Evolutionary conservation across 2,888 invertebrate genomes (phyloP).

Genomic region (Itoplectis maculator): DNA sequence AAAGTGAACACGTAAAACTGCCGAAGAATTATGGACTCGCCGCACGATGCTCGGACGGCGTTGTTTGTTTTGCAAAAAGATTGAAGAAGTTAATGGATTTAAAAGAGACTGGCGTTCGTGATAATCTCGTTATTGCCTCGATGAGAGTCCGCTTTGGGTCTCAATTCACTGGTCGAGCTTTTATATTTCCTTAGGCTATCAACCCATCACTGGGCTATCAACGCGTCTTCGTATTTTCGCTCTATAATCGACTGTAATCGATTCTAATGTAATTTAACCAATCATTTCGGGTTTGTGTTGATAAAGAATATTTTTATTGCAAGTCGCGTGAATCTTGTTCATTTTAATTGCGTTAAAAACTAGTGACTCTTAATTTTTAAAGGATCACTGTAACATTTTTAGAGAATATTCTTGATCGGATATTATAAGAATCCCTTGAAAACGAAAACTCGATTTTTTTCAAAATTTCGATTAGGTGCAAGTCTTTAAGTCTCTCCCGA

Average conservation of each 20-base stretch:
- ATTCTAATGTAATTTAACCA: not conserved
- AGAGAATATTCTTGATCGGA: too few species aligned
- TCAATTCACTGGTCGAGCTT: not conserved
- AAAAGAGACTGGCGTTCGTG: conserved; percentile 8
- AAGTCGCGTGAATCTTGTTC: too few species aligned
- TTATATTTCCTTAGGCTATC: not conserved
- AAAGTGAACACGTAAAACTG: conserved; percentile 27
- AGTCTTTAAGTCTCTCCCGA: too few species aligned
- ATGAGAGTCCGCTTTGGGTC: not conserved
- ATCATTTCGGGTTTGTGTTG: too few species aligned
- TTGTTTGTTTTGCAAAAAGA: conserved; percentile 55
- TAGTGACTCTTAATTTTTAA: too few species aligned
- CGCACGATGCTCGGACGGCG: conserved; percentile 17
- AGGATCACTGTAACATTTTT: too few species aligned
- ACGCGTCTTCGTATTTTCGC: not conserved
- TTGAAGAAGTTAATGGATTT: conserved; percentile 39
- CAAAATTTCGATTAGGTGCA: too few species aligned
- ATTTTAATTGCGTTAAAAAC: too few species aligned
- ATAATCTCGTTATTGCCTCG: conserved; percentile 2
- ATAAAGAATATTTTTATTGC: too few species aligned
- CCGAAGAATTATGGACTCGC: conserved; percentile 13
- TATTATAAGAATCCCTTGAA: too few species aligned
- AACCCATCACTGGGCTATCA: too few species aligned
- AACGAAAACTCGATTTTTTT: too few species aligned
- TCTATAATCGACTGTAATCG: not conserved